Conservation (phyloP, 2,797 vertebrate species). For the Scolopax bukidnonensis region DNA sequence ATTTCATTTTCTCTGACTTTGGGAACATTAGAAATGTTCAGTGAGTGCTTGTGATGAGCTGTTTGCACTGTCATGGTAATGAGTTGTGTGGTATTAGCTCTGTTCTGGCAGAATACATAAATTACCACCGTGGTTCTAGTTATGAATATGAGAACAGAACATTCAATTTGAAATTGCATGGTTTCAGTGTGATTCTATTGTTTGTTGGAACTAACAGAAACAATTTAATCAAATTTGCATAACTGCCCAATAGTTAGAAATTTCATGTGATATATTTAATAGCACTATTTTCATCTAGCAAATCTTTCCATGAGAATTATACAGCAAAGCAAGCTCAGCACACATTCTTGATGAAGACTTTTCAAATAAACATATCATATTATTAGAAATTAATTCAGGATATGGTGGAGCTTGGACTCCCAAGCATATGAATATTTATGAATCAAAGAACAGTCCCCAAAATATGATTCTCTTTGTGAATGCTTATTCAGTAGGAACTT, state of each 20-base stretch:
- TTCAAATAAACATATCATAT: background rate
- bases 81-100: background rate
- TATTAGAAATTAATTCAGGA: background rate
- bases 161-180: background rate
- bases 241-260: background rate
- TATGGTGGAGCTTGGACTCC: background rate
- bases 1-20: background rate
- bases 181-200: background rate
- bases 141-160: background rate
- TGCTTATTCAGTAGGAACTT: background rate
- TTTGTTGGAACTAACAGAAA: background rate
- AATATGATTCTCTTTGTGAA: background rate
- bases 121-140: background rate
- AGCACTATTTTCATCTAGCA: background rate
- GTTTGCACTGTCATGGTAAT: background rate
- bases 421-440: background rate
- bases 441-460: background rate
- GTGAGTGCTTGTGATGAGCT: background rate
- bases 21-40: background rate
- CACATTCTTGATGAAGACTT: background rate
- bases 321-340: background rate
- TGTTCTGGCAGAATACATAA: background rate
- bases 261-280: background rate
- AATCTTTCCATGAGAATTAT: background rate
- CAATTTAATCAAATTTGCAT: background rate